Conservation (phyloP, 2,888 invertebrate genomes). For the Trichogramma dendrolimi region DNA sequence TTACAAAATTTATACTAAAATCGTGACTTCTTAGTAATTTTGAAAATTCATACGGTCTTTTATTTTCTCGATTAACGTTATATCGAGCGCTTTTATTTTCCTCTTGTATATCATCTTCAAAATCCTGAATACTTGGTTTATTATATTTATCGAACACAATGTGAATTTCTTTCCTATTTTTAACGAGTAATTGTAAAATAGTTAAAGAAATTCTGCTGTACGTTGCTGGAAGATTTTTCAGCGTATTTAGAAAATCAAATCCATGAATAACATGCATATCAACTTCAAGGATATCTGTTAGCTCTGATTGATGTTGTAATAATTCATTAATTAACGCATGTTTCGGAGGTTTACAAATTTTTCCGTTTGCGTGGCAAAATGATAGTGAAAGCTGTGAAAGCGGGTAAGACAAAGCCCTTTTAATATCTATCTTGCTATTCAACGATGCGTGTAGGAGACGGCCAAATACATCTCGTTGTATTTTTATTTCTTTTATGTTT, state of each 20-base stretch:
- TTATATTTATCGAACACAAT: slow-evolving; percentile 39
- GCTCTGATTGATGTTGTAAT: slow-evolving; percentile 28
- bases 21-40: slow-evolving; percentile 36
- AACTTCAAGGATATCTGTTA: slow-evolving; percentile 29
- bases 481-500: slow-evolving; percentile 34
- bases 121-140: slow-evolving; percentile 36
- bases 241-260: slow-evolving; percentile 35
- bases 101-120: slow-evolving; percentile 32
- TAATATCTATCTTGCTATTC: slow-evolving; percentile 33
- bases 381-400: slow-evolving; percentile 34
- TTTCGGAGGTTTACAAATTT: slow-evolving; percentile 36
- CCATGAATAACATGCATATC: slow-evolving; percentile 35
- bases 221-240: slow-evolving; percentile 31
- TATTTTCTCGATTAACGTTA: slow-evolving; percentile 34
- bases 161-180: slow-evolving; percentile 35
- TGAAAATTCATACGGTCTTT: slow-evolving; percentile 34
- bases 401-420: slow-evolving; percentile 36
- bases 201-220: slow-evolving; percentile 32
- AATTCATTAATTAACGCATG: slow-evolving; percentile 32
- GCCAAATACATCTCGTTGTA: slow-evolving; percentile 34
- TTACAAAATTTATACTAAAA: slow-evolving; percentile 33
- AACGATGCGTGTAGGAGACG: slow-evolving; percentile 30
- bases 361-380: slow-evolving; percentile 35
- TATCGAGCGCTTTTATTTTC: slow-evolving; percentile 32
- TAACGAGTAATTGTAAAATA: slow-evolving; percentile 31